Evolutionary conservation across 1,140 invertebrate genomes (phyloP).

Genomic region (Drosophila miranda): DNA sequence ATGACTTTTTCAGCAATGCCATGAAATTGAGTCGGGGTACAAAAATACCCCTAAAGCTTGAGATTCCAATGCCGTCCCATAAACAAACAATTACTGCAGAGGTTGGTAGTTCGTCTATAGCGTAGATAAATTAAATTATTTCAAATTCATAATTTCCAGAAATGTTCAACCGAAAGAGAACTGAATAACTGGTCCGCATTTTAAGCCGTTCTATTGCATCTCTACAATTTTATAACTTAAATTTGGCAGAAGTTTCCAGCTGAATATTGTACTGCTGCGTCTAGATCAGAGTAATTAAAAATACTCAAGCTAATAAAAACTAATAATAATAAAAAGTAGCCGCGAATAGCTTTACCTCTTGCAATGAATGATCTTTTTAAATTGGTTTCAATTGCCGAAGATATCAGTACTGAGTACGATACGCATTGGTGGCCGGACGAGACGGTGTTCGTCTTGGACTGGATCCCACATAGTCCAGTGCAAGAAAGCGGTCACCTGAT

Average conservation of each 20-base stretch:
- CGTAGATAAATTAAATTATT: too few relatives aligned
- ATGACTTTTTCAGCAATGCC: slow-evolving; percentile 35
- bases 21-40: slow-evolving; percentile 3
- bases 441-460: slow-evolving; percentile 94
- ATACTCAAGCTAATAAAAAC: too few relatives aligned
- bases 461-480: slow-evolving; percentile 84
- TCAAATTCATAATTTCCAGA: not conserved
- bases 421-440: slow-evolving; percentile 92
- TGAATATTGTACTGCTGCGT: too few relatives aligned
- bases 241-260: too few relatives aligned
- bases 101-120: not conserved
- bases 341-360: too few relatives aligned
- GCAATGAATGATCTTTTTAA: too few relatives aligned
- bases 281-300: too few relatives aligned
- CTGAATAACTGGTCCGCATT: slow-evolving; percentile 5
- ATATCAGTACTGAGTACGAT: too few relatives aligned
- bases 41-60: slow-evolving; percentile 18
- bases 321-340: too few relatives aligned
- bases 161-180: not conserved
- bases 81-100: slow-evolving; percentile 7
- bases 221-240: too few relatives aligned
- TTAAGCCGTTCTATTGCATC: not conserved
- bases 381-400: too few relatives aligned
- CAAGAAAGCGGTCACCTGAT: too few relatives aligned
- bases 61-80: slow-evolving; percentile 21